Evolutionary conservation across 2,113 vertebrate genomes (phyloP).

Genomic region (Xiphophorus maculatus): DNA sequence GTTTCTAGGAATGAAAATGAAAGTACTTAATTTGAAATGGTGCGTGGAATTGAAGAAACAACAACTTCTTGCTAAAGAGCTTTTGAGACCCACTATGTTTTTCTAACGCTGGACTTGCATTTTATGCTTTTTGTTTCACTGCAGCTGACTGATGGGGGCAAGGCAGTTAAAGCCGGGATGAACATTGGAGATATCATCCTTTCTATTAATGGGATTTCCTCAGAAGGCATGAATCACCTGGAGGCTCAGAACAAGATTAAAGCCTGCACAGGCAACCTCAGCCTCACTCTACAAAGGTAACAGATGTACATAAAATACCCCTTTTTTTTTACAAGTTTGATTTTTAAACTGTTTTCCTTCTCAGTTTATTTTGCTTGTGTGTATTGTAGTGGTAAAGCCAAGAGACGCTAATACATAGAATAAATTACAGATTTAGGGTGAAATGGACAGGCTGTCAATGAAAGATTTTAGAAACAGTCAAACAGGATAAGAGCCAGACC

Average conservation of each 20-base stretch:
- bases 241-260: conserved; percentile 99
- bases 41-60: background rate
- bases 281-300: conserved; percentile 94
- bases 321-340: background rate
- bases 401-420: background rate
- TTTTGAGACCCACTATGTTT: background rate
- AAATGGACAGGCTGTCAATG: background rate
- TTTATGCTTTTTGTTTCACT: conserved; percentile 53
- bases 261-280: conserved; percentile 87
- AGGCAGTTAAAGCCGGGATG: conserved; percentile 89
- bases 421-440: background rate
- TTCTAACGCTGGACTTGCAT: background rate
- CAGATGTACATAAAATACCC: conserved; percentile 4
- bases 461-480: background rate
- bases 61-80: background rate
- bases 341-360: conserved; percentile 1
- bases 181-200: conserved; percentile 91
- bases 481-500: background rate
- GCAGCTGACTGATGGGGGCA: conserved; percentile 93
- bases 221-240: conserved; percentile 93
- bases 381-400: conserved; percentile 1
- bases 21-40: background rate
- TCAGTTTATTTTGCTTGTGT: background rate
- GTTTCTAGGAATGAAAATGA: background rate
- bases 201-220: conserved; percentile 91